A percentile compares a stretch with the other conserved stretches of the same genome.
These are phyloP conservation scores for Anoncus sp. DNA, from an alignment of 2,888 invertebrate genomes.

Conservation along the genomic window DNA sequence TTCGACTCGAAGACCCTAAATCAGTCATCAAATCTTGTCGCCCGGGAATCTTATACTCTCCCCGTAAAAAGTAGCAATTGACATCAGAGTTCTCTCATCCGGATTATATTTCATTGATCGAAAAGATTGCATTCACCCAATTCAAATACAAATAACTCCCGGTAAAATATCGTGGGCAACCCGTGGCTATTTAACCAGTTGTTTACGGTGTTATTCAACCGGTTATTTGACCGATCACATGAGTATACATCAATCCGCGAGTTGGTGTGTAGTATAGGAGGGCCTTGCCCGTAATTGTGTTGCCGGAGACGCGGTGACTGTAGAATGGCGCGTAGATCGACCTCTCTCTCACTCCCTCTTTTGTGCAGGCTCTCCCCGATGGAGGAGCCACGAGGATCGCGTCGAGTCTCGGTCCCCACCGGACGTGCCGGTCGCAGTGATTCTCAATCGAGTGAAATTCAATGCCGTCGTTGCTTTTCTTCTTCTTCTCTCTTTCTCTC, in stretches of 20 bases:
- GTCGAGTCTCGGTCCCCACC: slow-evolving; percentile 72
- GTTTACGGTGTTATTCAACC: too few species aligned
- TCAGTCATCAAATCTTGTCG: too few species aligned
- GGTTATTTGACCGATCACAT: not conserved
- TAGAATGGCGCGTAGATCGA: not conserved
- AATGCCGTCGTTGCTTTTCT: slow-evolving; percentile 16
- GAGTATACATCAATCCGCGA: slow-evolving; percentile 3
- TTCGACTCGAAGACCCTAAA: too few species aligned
- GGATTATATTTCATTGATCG: too few species aligned
- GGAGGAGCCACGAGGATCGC: slow-evolving; percentile 61
- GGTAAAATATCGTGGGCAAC: too few species aligned
- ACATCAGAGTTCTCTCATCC: too few species aligned
- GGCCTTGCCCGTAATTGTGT: slow-evolving; percentile 23
- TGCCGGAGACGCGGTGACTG: slow-evolving; percentile 36
- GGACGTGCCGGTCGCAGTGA: slow-evolving; percentile 76
- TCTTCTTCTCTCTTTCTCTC: slow-evolving; percentile 25
- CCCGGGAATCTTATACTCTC: too few species aligned
- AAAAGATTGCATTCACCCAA: too few species aligned
- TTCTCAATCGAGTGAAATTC: slow-evolving; percentile 71
- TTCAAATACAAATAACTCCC: too few species aligned
- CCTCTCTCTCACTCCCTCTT: slow-evolving; percentile 15
- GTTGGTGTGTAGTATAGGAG: not conserved
- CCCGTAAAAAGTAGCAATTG: too few species aligned
- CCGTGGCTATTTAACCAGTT: too few species aligned
- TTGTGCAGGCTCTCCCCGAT: slow-evolving; percentile 35